Evolutionary conservation across 1,140 invertebrate genomes (phyloP).

Genomic region (Zophobas morio): DNA sequence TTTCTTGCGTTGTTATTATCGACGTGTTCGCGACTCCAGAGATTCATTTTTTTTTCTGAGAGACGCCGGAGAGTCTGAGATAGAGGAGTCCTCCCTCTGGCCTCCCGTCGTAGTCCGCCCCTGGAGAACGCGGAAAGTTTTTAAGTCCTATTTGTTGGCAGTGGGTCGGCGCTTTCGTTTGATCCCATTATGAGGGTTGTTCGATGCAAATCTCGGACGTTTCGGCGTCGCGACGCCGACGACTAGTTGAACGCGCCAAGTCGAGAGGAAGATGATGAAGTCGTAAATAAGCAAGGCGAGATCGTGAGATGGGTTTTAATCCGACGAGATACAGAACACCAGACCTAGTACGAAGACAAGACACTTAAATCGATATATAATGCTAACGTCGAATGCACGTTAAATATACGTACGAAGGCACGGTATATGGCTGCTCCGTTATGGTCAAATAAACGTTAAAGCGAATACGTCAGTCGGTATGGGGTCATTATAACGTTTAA

Average conservation of each 20-base stretch:
- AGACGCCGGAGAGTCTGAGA: background rate
- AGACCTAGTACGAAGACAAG: no score
- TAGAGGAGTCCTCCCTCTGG: background rate
- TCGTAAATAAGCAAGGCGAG: constrained; percentile 33
- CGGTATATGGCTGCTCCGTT: no score
- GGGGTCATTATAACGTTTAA: no score
- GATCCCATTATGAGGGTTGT: constrained; percentile 39
- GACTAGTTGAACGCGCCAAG: constrained; percentile 30
- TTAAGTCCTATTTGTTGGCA: constrained; percentile 6
- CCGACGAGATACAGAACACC: background rate
- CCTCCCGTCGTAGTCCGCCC: background rate
- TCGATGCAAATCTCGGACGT: constrained; percentile 38
- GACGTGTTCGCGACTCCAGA: no score
- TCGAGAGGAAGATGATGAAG: constrained; percentile 19
- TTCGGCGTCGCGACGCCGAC: constrained; percentile 37
- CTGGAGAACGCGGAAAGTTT: background rate
- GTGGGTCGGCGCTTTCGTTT: constrained; percentile 24
- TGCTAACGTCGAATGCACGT: no score
- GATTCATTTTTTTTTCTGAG: background rate
- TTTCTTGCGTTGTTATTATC: no score
- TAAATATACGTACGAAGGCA: no score
- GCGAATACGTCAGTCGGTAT: no score
- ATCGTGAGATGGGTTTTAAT: constrained; percentile 25
- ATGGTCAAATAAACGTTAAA: no score
- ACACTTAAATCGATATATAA: no score